Evolutionary conservation across 2,113 vertebrate genomes (phyloP).

Genomic region (Herpailurus yagouaroundi): DNA sequence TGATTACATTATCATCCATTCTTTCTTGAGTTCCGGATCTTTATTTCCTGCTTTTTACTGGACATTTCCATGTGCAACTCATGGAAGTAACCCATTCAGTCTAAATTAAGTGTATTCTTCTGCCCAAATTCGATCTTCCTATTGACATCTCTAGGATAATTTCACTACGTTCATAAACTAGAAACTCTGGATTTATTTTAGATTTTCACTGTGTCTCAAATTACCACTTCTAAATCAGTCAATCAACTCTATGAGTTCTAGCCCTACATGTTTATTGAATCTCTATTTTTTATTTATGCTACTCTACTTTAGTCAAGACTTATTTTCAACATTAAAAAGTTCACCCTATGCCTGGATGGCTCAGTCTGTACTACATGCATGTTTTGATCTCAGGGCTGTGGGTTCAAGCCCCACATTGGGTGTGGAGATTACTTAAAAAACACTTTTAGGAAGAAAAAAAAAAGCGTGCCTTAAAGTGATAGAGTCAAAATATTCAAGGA

Average conservation of each 20-base stretch:
- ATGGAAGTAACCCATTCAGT: not conserved
- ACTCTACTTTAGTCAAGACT: not conserved
- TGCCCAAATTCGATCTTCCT: not conserved
- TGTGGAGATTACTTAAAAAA: not conserved
- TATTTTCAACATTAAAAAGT: constrained; percentile 18
- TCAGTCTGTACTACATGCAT: not conserved
- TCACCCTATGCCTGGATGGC: not conserved
- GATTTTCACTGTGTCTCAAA: not conserved
- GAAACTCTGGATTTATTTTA: not conserved
- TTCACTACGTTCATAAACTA: not conserved
- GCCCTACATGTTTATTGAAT: not conserved
- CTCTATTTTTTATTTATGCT: not conserved
- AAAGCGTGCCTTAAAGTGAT: not conserved
- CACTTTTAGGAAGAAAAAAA: not conserved
- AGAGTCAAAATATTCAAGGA: not conserved
- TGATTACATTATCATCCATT: not conserved
- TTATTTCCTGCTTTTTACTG: not conserved
- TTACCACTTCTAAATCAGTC: not conserved
- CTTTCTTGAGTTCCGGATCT: not conserved
- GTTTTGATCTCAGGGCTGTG: not conserved
- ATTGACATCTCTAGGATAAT: not conserved
- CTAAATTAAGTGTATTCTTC: not conserved
- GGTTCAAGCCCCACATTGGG: not conserved
- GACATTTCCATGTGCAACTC: not conserved
- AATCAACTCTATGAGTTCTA: not conserved